These are phyloP conservation scores for Clanis bilineata DNA, from an alignment of 2,888 invertebrate species.

Conservation along the genomic window DNA sequence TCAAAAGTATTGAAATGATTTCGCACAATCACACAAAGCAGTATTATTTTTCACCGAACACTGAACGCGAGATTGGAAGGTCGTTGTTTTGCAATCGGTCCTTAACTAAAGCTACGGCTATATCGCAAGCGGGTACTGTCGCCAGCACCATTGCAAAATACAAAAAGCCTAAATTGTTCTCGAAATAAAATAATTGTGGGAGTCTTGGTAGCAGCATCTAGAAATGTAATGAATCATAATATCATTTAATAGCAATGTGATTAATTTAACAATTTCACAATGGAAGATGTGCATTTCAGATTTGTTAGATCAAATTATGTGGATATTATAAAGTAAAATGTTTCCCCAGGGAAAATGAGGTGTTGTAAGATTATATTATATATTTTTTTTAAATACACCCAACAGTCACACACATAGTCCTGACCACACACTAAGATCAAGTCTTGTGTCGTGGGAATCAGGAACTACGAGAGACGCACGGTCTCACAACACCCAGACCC, in stretches of 20 bases:
- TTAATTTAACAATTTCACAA: neutral
- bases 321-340: neutral
- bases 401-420: too few relatives aligned
- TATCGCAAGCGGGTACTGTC: neutral
- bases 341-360: too few relatives aligned
- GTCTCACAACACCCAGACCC: too few relatives aligned
- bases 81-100: constrained; percentile 17
- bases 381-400: too few relatives aligned
- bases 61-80: constrained; percentile 19
- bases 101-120: neutral
- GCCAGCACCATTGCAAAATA: neutral
- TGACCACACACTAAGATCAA: too few relatives aligned
- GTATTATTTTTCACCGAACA: constrained; percentile 19
- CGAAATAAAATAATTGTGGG: neutral
- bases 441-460: too few relatives aligned
- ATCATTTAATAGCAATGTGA: neutral
- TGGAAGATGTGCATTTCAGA: neutral
- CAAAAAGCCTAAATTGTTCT: neutral
- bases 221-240: neutral
- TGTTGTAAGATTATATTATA: too few relatives aligned
- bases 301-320: neutral
- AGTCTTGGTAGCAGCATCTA: neutral
- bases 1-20: constrained; percentile 1
- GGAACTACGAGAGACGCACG: too few relatives aligned
- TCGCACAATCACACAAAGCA: constrained; percentile 20